Base-by-base conservation (phyloP, 2,797 vertebrate species). In the Orestias chungarensis region DNA sequence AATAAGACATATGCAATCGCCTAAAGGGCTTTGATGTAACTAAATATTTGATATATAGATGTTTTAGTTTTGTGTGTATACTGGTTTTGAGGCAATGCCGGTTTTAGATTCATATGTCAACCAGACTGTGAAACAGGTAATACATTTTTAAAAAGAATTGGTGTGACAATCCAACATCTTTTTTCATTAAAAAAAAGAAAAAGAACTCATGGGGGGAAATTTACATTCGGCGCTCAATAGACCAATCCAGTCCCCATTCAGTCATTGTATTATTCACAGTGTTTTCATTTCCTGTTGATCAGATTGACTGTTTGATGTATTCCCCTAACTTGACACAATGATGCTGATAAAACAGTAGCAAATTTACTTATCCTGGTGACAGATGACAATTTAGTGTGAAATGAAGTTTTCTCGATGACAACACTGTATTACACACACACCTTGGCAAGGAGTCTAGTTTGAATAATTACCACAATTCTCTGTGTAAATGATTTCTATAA, bases 401-500 rank as follows among this genome's bases (percentile, higher is more conserved):
- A 99, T 99, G 93, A 98, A 97, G 96, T 96, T 96, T 96, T 96
- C 95, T 93, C 83, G 86, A 89, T 83, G 91, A 89, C 91, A 92
- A 94, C 93, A 95, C 94, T 93, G 90, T 95, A 95, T 95, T 96
- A 95, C 95, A 96, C 94, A 95, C 94, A 95, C 92, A 95, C 93
- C 86, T 93, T 52, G 93, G 95, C 95, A 97, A 97, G 98, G 96
- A 97, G 95, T 95, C 95, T 95, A 93, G 95, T 96, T 96, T 96
- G 96, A 97, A 96, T 97, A 97, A 98, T 97, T 96, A 94, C 95
- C 91, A 92, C 89, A 94, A 95, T 94, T 95, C 96, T 96, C 97
- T 96, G 95, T 96, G 97, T 97, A 97, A 98, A 98, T 96, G 94
- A 96, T 96, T 96, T 96, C 95, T 95, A 88, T 92, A 93, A 94